Percentiles rank a stretch among this genome's conserved stretches.
These are phyloP conservation scores for Galerucella nymphaeae DNA, from an alignment of 2,888 invertebrate genomes.

Conservation along the genomic window DNA sequence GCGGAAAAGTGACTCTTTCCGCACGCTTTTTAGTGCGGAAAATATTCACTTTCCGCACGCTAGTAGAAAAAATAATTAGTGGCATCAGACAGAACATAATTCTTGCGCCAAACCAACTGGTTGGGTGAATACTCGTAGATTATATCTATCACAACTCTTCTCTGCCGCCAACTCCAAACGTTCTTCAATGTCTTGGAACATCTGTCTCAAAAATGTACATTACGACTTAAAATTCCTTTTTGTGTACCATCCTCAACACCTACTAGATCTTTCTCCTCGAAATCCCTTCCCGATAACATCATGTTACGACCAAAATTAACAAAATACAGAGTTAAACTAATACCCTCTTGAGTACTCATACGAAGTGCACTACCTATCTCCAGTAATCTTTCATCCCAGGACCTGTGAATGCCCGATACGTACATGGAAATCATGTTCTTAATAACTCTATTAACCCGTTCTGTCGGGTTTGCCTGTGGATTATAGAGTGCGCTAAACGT, in stretches of 20 bases:
- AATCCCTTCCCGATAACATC: constrained; percentile 14
- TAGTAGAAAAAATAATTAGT: too few species aligned
- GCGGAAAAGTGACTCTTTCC: too few species aligned
- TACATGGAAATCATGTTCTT: constrained; percentile 1
- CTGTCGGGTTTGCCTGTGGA: too few species aligned
- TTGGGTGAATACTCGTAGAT: too few species aligned
- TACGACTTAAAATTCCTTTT: constrained; percentile 17
- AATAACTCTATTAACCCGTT: too few species aligned
- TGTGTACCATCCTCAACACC: constrained; percentile 14
- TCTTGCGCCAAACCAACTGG: too few species aligned
- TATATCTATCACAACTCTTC: too few species aligned
- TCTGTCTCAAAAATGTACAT: constrained; percentile 11
- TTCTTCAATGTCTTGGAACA: constrained; percentile 17
- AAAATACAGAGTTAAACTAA: constrained; percentile 1
- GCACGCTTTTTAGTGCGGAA: too few species aligned
- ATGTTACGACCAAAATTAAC: background rate
- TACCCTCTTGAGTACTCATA: background rate
- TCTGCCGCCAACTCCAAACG: too few species aligned
- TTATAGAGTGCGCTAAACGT: too few species aligned
- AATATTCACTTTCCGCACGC: too few species aligned
- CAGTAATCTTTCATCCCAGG: background rate
- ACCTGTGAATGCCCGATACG: background rate
- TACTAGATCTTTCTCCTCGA: background rate
- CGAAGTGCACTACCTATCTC: background rate
- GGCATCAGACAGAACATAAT: too few species aligned